Conservation (phyloP, 2,797 vertebrate genomes). For the Tangara arthus region DNA sequence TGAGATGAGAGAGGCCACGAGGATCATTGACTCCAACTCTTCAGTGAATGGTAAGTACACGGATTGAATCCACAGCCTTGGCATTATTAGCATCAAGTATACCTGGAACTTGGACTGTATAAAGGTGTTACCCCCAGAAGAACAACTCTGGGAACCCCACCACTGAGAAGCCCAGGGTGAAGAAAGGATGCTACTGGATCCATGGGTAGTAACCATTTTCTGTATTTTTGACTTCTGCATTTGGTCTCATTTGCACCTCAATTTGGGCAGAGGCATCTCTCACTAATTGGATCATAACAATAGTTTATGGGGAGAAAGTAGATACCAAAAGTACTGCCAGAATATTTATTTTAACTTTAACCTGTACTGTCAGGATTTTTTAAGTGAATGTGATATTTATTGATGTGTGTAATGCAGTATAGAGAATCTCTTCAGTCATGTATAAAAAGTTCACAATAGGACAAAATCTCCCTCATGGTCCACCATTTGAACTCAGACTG, state of each 20-base stretch:
- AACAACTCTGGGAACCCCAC: background rate
- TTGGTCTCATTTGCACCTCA: background rate
- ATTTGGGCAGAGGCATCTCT: background rate
- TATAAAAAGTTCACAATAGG: background rate
- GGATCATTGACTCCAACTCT: background rate
- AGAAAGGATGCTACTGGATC: background rate
- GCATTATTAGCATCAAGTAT: background rate
- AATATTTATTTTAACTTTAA: background rate
- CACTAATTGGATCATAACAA: background rate
- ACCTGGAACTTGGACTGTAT: background rate
- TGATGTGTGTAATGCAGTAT: background rate
- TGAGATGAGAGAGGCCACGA: background rate
- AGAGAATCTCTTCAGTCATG: background rate
- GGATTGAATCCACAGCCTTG: background rate
- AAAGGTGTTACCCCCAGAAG: background rate
- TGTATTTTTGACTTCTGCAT: accelerated
- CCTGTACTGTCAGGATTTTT: background rate
- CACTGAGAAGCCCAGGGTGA: background rate
- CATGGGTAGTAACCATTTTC: background rate
- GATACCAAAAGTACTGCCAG: background rate
- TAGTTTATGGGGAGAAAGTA: background rate
- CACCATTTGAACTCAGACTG: background rate
- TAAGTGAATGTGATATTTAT: background rate
- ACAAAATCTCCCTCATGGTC: background rate
- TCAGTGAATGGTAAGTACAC: accelerated